phyloP scores from a whole-genome alignment of 2,113 vertebrate genomes.

The Onychorhynchus coronatus region DNA sequence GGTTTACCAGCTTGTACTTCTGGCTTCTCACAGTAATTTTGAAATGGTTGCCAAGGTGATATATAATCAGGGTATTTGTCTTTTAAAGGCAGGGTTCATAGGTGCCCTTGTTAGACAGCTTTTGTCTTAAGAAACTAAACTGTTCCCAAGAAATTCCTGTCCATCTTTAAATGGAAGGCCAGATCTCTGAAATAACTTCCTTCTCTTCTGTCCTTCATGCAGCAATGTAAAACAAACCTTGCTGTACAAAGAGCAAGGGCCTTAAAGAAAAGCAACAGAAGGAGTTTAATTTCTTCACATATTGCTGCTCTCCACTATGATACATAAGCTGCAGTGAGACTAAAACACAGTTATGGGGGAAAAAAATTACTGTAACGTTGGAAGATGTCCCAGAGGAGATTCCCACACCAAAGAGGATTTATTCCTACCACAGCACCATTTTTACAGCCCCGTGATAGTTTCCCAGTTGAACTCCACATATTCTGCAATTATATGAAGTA shows the following conservation, averaged over 20 bases:
- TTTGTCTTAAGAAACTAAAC: background rate
- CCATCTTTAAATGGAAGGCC: background rate
- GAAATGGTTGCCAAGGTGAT: background rate
- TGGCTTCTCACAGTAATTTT: background rate
- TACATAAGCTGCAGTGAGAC: background rate
- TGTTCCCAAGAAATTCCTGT: background rate
- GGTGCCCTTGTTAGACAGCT: background rate
- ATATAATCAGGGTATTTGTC: background rate
- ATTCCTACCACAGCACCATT: background rate
- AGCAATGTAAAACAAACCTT: background rate
- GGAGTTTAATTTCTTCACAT: background rate
- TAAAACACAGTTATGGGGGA: background rate
- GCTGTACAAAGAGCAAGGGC: background rate
- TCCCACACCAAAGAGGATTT: background rate
- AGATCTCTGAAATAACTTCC: background rate
- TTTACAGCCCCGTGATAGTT: background rate
- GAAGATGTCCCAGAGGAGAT: background rate
- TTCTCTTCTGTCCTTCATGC: background rate
- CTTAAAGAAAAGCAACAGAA: slow-evolving; percentile 5
- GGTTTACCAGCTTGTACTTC: background rate
- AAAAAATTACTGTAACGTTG: background rate
- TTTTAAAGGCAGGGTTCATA: background rate
- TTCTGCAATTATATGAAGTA: background rate
- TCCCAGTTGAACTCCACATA: background rate
- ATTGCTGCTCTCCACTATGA: background rate